Conservation (phyloP, 2,113 vertebrate species). For the Pogonocichla stellata region DNA sequence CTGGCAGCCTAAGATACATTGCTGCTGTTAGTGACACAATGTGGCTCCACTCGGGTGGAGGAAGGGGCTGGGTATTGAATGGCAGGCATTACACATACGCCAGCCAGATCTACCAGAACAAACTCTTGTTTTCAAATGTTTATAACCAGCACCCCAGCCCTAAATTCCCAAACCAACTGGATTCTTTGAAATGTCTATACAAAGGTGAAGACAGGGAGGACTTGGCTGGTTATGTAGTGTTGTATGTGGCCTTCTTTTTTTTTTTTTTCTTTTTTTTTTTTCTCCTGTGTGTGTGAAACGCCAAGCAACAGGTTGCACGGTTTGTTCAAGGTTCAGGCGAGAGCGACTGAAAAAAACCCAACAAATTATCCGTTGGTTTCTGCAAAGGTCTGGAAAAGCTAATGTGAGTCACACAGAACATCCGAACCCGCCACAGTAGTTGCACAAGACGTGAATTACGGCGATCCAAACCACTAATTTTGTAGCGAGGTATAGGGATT, state of each 20-base stretch:
- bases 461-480: not conserved
- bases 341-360: not conserved
- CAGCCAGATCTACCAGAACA: not conserved
- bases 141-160: not conserved
- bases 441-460: not conserved
- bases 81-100: not conserved
- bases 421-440: not conserved
- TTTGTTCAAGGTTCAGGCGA: not conserved
- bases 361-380: not conserved
- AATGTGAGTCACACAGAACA: accelerated
- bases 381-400: not conserved
- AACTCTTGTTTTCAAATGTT: not conserved
- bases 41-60: not conserved
- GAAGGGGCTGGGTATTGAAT: not conserved
- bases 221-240: accelerated
- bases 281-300: not conserved
- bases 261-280: no score
- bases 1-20: not conserved
- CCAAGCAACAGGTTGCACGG: not conserved
- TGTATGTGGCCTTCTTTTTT: not conserved
- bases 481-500: accelerated
- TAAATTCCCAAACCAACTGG: not conserved
- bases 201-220: not conserved
- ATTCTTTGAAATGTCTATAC: not conserved
- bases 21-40: not conserved